Evolutionary conservation across 2,888 invertebrate species (phyloP).

Genomic region (Ptychoptera contaminata): DNA sequence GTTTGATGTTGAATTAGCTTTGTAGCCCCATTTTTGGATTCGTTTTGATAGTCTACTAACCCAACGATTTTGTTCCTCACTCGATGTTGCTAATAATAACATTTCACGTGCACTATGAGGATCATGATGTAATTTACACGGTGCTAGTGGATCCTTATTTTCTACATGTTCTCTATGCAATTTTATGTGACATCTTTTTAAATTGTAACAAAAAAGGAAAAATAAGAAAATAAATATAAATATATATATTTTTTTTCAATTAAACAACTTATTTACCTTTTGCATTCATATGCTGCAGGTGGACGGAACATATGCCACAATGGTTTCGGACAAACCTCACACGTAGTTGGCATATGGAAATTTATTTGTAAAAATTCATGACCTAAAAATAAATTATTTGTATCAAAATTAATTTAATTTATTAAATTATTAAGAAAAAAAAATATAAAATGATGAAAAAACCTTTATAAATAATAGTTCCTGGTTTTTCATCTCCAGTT

Average conservation of each 20-base stretch:
- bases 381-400: slow-evolving; percentile 62
- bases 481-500: slow-evolving; percentile 27
- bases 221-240: neutral
- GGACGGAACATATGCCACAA: slow-evolving; percentile 97
- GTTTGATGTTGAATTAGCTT: slow-evolving; percentile 54
- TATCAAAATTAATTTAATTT: neutral
- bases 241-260: neutral
- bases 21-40: slow-evolving; percentile 85
- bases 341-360: slow-evolving; percentile 96
- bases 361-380: slow-evolving; percentile 94
- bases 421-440: neutral
- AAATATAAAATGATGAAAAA: slow-evolving; percentile 3
- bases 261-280: slow-evolving; percentile 38
- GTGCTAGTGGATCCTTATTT: slow-evolving; percentile 65
- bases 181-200: slow-evolving; percentile 82
- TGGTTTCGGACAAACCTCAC: slow-evolving; percentile 94
- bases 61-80: slow-evolving; percentile 86
- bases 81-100: slow-evolving; percentile 69
- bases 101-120: slow-evolving; percentile 87
- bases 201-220: slow-evolving; percentile 6
- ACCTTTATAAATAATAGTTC: slow-evolving; percentile 31
- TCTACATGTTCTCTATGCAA: slow-evolving; percentile 95
- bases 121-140: slow-evolving; percentile 93
- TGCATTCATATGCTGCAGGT: slow-evolving; percentile 92
- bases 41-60: slow-evolving; percentile 79